Conservation (phyloP, 1,140 invertebrate species). For the Plectrocnemia conspersa region DNA sequence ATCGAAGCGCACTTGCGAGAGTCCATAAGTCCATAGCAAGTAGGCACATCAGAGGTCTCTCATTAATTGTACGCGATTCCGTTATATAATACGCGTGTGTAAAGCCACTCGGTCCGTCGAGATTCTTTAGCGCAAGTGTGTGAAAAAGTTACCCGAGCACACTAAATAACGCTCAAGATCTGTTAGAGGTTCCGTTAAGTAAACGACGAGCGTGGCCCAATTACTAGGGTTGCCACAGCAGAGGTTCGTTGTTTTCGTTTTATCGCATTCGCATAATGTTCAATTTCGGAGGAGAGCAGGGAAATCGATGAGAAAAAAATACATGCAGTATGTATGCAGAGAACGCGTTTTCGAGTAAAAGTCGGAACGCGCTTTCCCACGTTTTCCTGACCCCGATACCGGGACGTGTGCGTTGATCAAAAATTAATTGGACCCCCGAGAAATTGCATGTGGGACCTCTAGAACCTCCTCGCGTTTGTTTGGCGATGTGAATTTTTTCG, state of each 20-base stretch:
- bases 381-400: background rate
- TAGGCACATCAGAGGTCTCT: background rate
- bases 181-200: slow-evolving; percentile 13
- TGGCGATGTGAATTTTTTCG: too few species aligned
- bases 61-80: background rate
- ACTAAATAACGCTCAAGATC: slow-evolving; percentile 6
- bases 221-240: slow-evolving; percentile 16
- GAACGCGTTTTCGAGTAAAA: too few species aligned
- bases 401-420: too few species aligned
- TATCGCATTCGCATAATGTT: background rate
- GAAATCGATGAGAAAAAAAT: background rate
- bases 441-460: too few species aligned
- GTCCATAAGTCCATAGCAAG: too few species aligned
- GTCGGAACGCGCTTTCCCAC: too few species aligned
- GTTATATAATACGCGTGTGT: slow-evolving; percentile 7
- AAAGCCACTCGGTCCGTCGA: background rate
- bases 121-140: background rate
- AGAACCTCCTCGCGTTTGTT: too few species aligned
- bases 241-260: slow-evolving; percentile 1
- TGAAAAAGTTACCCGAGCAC: slow-evolving; percentile 1
- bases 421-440: too few species aligned
- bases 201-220: slow-evolving; percentile 6
- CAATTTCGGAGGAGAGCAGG: background rate
- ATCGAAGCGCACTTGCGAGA: too few species aligned
- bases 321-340: too few species aligned